Percentiles rank a stretch among this genome's conserved stretches.
phyloP scores from a whole-genome alignment of 2,888 invertebrate species.

The Zhuqinia jingwanae region DNA sequence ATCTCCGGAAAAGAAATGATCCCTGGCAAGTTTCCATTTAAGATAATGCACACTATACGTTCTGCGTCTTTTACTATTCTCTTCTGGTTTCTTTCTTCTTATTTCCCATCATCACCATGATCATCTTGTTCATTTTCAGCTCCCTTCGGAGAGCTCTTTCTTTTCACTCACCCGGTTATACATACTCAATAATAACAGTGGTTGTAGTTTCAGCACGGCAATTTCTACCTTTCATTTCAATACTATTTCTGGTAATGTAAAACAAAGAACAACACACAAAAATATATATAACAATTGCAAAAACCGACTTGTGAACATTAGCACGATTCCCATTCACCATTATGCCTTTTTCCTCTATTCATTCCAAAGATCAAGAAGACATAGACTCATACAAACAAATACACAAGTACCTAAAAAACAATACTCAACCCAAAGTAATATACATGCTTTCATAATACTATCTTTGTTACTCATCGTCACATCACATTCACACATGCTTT shows the following conservation, averaged over 20 bases:
- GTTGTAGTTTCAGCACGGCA: too few relatives aligned
- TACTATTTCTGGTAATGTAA: too few relatives aligned
- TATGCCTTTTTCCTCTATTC: conserved; percentile 14
- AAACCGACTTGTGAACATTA: conserved; percentile 51
- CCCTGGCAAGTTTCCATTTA: conserved; percentile 71
- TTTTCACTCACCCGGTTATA: conserved; percentile 53
- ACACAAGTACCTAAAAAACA: too few relatives aligned
- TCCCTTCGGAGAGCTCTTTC: conserved; percentile 69
- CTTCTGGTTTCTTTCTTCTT: background rate
- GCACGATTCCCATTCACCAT: conserved; percentile 48
- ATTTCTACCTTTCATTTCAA: too few relatives aligned
- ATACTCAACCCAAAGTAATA: too few relatives aligned
- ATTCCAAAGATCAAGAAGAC: conserved; percentile 4
- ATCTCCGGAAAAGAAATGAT: conserved; percentile 54
- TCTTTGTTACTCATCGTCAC: background rate
- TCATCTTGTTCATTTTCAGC: conserved; percentile 37
- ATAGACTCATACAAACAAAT: too few relatives aligned
- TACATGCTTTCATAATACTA: conserved; percentile 12
- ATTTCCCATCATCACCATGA: background rate
- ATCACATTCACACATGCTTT: background rate
- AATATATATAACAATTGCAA: conserved; percentile 58
- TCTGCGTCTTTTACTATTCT: background rate
- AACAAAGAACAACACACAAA: background rate
- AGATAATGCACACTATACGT: conserved; percentile 17
- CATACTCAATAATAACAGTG: background rate